These are phyloP conservation scores for Aurelia aurita DNA, from an alignment of 30 jellyfish, hydroid and myxozoan species.

Conservation along the genomic window DNA sequence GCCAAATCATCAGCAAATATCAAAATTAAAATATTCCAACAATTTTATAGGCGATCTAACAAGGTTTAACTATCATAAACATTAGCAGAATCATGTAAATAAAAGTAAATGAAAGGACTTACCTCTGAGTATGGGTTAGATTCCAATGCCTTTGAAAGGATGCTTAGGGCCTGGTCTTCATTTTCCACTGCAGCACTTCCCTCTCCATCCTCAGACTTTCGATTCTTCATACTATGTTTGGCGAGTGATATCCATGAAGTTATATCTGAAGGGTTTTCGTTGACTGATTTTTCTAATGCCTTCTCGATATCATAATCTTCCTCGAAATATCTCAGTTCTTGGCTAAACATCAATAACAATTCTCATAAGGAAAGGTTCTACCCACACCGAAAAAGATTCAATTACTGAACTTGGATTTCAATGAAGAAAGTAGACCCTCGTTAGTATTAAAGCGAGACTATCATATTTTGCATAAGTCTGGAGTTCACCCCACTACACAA, in stretches of 20 bases:
- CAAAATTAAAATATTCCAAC: no score
- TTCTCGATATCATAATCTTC: slow-evolving; percentile 50
- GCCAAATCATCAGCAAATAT: no score
- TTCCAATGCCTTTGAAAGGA: slow-evolving; percentile 83
- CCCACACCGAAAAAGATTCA: no score
- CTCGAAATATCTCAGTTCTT: slow-evolving; percentile 80
- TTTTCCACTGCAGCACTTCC: slow-evolving; percentile 1
- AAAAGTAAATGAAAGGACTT: background rate
- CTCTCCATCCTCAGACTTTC: background rate
- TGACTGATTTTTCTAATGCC: slow-evolving; percentile 51
- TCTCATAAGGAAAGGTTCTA: background rate
- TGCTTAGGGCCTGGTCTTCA: slow-evolving; percentile 71
- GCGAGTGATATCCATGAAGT: slow-evolving; percentile 78
- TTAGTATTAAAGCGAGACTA: no score
- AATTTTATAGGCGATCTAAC: no score
- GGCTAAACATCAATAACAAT: slow-evolving; percentile 52
- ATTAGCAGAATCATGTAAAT: no score
- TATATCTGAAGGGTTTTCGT: slow-evolving; percentile 64
- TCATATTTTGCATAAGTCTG: no score
- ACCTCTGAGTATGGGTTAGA: slow-evolving; percentile 86
- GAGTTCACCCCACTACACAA: no score
- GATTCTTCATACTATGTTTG: slow-evolving; percentile 1
- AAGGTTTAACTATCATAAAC: no score
- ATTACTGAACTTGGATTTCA: no score
- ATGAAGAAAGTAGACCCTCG: no score